Base-by-base conservation (phyloP, 92 coral and sea anemone species). In the Nematostella vectensis region DNA sequence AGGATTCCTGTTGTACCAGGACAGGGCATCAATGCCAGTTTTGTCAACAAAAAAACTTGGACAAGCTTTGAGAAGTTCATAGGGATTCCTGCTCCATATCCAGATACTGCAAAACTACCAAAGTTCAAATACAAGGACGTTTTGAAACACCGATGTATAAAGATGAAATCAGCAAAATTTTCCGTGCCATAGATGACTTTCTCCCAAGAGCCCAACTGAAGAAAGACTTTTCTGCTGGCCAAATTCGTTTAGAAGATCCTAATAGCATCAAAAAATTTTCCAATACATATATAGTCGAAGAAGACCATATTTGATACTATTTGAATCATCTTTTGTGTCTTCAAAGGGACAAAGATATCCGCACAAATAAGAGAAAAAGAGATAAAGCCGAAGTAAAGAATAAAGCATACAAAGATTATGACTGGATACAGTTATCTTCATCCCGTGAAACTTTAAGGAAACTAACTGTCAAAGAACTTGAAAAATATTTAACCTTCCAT, bases 401-500 rank as follows among this genome's bases (percentile, higher is more conserved):
- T 31, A 70, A 77, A 55, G 59, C 17, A 62, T 70, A 70, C 50
- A 31, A 54, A 29, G 66, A 70, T 45, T 70, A 70, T 29, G 62
- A 69, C 72, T 63, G 84, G 74, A 64, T 56, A 48, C 27, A 65
- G 44, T 59, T 78, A 36, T 48, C 78, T 27, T 63, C 79, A 66
- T 64, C 75, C 54, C 44, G 58, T 57, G 66, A 71, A 49, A 27
- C 47, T 57, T 67, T 64, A 40, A 58, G 33, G 48, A 65, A 78
- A 72, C 68, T 70, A 25, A 61, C 50, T 52, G 72, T 70, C 36
- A 27, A 77, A 20, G 77, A 69, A 58, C 54, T 76, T 39, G 60
- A 25, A 54, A 75, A 75, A 74, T 74, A 74, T 63, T 63, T 68
- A 47, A 62, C 20, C 26, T 51, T 54, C 40, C 63, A 68, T 61